Conservation (phyloP, 2,797 vertebrate species). For the Hemitrygon akajei region DNA sequence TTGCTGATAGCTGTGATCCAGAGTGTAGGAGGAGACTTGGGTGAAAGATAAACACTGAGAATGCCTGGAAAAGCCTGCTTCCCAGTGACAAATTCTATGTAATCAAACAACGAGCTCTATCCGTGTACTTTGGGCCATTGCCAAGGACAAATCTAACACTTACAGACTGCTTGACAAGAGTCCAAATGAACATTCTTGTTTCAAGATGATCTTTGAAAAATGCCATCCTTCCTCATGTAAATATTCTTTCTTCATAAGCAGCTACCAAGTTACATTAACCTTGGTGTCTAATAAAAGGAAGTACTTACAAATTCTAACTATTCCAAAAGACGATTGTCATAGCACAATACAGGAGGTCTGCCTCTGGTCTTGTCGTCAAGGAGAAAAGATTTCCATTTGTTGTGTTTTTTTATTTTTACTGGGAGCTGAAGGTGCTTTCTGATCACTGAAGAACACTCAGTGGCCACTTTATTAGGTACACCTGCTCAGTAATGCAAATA, state of each 20-base stretch:
- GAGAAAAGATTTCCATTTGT: background rate
- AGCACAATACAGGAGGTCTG: background rate
- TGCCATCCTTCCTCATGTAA: too few species aligned
- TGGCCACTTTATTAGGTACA: too few species aligned
- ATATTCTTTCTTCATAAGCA: too few species aligned
- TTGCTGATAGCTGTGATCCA: background rate
- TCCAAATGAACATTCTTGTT: background rate
- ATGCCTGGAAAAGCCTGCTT: background rate
- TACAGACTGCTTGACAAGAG: background rate
- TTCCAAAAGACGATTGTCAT: background rate
- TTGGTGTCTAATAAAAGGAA: background rate
- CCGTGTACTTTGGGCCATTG: background rate
- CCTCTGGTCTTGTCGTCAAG: background rate
- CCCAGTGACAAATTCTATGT: background rate
- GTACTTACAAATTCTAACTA: background rate
- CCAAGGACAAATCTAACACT: background rate
- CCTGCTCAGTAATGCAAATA: too few species aligned
- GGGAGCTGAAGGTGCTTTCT: background rate
- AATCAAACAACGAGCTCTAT: background rate
- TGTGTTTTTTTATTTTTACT: background rate
- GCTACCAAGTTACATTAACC: background rate
- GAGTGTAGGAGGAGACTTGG: background rate
- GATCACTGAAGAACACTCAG: too few species aligned
- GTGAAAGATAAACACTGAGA: background rate
- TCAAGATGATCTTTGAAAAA: background rate